phyloP scores from a whole-genome alignment of 2,113 vertebrate species.

The Peucedramus taeniatus region DNA sequence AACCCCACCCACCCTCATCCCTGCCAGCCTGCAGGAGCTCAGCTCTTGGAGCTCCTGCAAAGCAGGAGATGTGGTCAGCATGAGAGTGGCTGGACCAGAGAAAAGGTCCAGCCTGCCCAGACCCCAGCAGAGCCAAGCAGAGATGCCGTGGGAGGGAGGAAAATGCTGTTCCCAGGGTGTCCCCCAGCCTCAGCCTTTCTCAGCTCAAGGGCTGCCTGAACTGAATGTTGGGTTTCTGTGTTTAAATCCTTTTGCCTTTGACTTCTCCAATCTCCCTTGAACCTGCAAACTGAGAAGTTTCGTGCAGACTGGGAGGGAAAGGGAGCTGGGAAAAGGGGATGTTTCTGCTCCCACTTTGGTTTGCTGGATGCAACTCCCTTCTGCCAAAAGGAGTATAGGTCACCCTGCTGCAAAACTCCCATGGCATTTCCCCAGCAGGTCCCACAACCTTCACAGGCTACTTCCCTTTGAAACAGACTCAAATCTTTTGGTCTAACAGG shows the following conservation, averaged over 20 bases:
- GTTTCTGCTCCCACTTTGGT: not conserved
- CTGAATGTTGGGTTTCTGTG: not conserved
- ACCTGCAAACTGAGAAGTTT: not conserved
- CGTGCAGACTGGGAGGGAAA: not conserved
- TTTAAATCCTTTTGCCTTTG: not conserved
- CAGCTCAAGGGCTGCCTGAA: not conserved
- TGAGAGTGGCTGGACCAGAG: not conserved
- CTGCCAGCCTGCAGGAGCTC: not conserved
- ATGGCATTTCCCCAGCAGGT: not conserved
- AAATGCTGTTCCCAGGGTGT: not conserved
- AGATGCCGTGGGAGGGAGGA: rapidly evolving
- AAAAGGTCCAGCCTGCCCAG: not conserved
- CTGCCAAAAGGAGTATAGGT: not conserved
- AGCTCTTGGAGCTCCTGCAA: not conserved
- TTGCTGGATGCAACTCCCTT: not conserved
- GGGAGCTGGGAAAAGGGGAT: not conserved
- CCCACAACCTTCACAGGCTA: not conserved
- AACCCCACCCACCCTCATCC: not conserved
- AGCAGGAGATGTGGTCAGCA: not conserved
- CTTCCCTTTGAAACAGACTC: not conserved
- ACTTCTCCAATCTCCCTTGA: not conserved
- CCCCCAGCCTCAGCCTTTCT: not conserved
- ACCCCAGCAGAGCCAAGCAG: not conserved
- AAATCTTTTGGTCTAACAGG: not conserved
- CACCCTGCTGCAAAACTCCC: not conserved